Conservation (phyloP, 1,140 invertebrate species). For the Campoletis sonorensis region DNA sequence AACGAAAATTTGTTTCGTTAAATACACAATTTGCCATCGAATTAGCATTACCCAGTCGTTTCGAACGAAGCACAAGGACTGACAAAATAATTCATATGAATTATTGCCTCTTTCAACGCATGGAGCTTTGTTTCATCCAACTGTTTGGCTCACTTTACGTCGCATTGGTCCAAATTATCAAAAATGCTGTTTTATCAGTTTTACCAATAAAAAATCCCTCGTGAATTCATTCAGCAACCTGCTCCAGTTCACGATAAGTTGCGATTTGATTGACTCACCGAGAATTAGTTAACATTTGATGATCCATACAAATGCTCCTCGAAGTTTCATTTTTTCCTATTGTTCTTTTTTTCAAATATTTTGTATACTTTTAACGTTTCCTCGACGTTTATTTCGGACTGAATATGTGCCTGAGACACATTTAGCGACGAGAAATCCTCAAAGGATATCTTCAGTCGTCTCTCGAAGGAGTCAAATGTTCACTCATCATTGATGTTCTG, state of each 20-base stretch:
- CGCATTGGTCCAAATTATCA: slow-evolving; percentile 60
- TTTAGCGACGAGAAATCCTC: background rate
- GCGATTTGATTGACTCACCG: slow-evolving; percentile 66
- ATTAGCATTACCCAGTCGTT: background rate
- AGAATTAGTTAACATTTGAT: slow-evolving; percentile 72
- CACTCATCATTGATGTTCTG: slow-evolving; percentile 46
- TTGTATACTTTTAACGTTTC: background rate
- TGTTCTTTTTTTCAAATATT: background rate
- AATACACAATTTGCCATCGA: background rate
- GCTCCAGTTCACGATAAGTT: too few relatives aligned
- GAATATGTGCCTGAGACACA: background rate
- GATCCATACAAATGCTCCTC: slow-evolving; percentile 67
- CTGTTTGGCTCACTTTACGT: background rate
- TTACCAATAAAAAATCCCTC: too few relatives aligned
- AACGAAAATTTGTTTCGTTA: too few relatives aligned
- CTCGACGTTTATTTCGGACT: background rate
- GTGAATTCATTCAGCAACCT: too few relatives aligned
- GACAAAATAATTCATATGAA: background rate
- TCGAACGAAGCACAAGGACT: background rate
- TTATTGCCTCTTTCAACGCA: background rate
- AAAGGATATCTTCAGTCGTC: slow-evolving; percentile 44
- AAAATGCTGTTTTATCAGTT: slow-evolving; percentile 54
- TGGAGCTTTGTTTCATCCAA: background rate
- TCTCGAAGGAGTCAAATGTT: slow-evolving; percentile 47
- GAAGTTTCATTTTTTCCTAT: slow-evolving; percentile 26